phyloP scores from a whole-genome alignment of 1,140 invertebrate genomes.

The Doryteuthis pealeii region DNA sequence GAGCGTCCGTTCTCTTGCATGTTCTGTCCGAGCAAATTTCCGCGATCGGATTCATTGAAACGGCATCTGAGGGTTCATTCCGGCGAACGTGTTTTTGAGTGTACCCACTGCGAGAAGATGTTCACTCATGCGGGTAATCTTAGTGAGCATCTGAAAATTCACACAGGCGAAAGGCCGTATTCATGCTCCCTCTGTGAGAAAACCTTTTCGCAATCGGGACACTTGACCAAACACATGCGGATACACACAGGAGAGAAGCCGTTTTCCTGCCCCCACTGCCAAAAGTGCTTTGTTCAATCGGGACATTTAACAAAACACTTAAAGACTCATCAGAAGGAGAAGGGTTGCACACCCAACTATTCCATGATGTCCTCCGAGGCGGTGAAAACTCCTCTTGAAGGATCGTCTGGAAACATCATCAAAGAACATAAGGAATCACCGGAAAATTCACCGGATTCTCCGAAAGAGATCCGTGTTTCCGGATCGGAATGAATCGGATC shows the following conservation, averaged over 20 bases:
- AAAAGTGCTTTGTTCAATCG: conserved; percentile 67
- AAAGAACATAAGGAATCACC: too few relatives aligned
- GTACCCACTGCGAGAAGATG: conserved; percentile 33
- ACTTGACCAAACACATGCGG: conserved; percentile 48
- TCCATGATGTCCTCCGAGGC: too few relatives aligned
- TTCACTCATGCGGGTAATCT: conserved; percentile 39
- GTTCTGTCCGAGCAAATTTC: conserved; percentile 25
- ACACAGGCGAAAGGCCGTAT: conserved; percentile 56
- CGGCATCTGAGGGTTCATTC: conserved; percentile 24
- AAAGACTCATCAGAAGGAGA: conserved; percentile 49
- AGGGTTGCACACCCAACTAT: conserved; percentile 25
- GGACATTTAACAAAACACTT: conserved; percentile 76
- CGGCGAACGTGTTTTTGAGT: conserved; percentile 43
- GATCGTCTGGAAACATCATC: too few relatives aligned
- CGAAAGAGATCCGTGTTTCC: too few relatives aligned
- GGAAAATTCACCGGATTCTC: too few relatives aligned
- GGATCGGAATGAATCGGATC: too few relatives aligned
- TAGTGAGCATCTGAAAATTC: conserved; percentile 51
- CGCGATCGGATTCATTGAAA: conserved; percentile 52
- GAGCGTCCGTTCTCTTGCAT: conserved; percentile 18
- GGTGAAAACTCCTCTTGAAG: too few relatives aligned
- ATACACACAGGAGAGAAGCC: conserved; percentile 55
- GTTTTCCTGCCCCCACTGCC: conserved; percentile 57
- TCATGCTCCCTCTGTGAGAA: conserved; percentile 57
- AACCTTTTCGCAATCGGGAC: conserved; percentile 34